Base-by-base conservation (phyloP, 2,888 invertebrate genomes). In the Sesamia inferens region DNA sequence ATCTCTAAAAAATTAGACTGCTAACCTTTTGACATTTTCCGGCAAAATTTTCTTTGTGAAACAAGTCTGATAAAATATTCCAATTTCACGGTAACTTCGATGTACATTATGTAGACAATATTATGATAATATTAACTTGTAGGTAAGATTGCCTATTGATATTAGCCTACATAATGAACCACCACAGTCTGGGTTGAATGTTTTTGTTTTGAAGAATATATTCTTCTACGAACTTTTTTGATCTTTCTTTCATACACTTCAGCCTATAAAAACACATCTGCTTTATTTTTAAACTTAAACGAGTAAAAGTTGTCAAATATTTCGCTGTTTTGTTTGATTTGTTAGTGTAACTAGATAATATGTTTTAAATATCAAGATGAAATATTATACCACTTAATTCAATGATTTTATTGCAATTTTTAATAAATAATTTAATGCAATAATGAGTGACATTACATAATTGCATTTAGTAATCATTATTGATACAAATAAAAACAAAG, bases 51-150 rank as follows among this genome's bases (percentile, higher is more conserved):
- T 61, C 55, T 54, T 57, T 16, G 59, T 67, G 71, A 82, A 67
- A 57, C 66, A 57, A 63, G 16, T 22, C 62, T 63, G 62, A 63
- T 62, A 48, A 68, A 65, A 76, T 68, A 82, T 74, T 72, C 76
- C 47, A 66, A 59, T 84, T 79, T 74, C 68, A 14, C 24, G 68
- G 66, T 64, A 85, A 79, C 71, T 73, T 82, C 78, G 78, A 81
- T 81, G 66, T 81, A 81, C 87, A 92, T 92, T 91, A 92, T 88
- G 88, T 85, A 92, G 86, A 90, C 92, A 92, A 92, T 92, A 91
- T 89, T 88, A 92, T 92, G 92, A 82, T 90, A 92, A 92, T 92
- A 68, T 61, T 61, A 76, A 74, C 64, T 84, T 81, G 84, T 84
- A 84, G 83, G 77, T 79, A 77, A 68, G 68, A 74, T 74, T 79